Base-by-base conservation (phyloP, 2,797 vertebrate species). In the Galaxias olidus region DNA sequence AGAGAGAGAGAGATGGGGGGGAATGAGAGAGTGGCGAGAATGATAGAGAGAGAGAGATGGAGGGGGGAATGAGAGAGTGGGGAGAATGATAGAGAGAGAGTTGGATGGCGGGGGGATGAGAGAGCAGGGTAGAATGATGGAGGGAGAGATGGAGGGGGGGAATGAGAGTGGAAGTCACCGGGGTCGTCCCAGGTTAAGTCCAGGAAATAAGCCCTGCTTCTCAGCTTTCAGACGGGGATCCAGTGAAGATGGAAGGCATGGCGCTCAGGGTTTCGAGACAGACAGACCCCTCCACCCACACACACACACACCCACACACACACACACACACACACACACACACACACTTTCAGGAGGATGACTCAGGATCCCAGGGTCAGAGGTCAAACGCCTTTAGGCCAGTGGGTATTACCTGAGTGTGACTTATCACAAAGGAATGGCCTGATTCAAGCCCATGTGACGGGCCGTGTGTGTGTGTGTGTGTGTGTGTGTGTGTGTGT, bases 141-240 rank as follows among this genome's bases (percentile, higher is more conserved):
- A 17, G 40, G 43, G 14, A 10, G n/a, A 13, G n/a, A 50, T n/a
- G n/a, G 51, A 57, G 10, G 40, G 41, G 44, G 46, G 30, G 44
- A 11, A 59, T 30, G 46, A 63, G 44, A 69, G 81, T n/a, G n/a
- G n/a, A n/a, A n/a, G 79, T 83, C 84, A 76, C 61, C 66, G 17
- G 57, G 73, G 67, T 77, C 63, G 46, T 4, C n/a, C 49, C 4
- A 40, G 77, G 84, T 82, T 85, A 88, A 86, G 77, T 65, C 46
- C 51, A 76, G 83, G 83, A 85, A 86, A 84, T 84, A 82, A 81
- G 81, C 72, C 19, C 44, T 57, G 44, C 44, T 60, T 18, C 46
- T 9, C 11, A 52, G 8, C 69, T 18, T 64, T 69, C 59, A 42
- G 8, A 43, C 51, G 66, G 20, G 30, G 55, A 64, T 56, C 59